These are phyloP conservation scores for Lycocerus yunnanus DNA, from an alignment of 2,888 invertebrate species.

Conservation along the genomic window DNA sequence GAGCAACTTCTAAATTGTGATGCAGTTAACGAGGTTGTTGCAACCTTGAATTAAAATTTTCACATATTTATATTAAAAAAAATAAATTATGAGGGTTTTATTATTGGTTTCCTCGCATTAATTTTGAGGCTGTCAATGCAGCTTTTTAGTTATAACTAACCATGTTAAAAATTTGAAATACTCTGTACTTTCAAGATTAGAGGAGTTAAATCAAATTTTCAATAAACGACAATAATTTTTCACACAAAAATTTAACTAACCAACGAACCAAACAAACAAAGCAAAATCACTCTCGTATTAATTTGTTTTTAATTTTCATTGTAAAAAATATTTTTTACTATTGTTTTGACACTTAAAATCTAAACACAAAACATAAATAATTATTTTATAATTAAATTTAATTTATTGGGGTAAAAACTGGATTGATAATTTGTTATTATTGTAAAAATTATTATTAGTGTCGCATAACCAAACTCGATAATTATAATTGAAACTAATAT, in stretches of 20 bases:
- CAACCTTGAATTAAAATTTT: too few species aligned
- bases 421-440: neutral
- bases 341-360: neutral
- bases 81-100: too few species aligned
- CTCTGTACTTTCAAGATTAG: neutral
- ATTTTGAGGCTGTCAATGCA: neutral
- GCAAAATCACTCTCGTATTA: neutral
- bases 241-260: neutral
- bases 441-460: neutral
- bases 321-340: neutral
- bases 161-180: neutral
- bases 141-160: neutral
- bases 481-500: slow-evolving; percentile 12
- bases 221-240: neutral
- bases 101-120: neutral
- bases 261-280: neutral
- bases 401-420: neutral
- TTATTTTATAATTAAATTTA: neutral
- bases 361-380: neutral
- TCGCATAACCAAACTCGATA: neutral
- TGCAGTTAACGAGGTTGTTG: too few species aligned
- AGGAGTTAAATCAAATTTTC: neutral
- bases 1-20: neutral
- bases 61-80: too few species aligned
- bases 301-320: neutral